Base-by-base conservation (phyloP, 2,888 invertebrate species). In the Corbicula japonica region DNA sequence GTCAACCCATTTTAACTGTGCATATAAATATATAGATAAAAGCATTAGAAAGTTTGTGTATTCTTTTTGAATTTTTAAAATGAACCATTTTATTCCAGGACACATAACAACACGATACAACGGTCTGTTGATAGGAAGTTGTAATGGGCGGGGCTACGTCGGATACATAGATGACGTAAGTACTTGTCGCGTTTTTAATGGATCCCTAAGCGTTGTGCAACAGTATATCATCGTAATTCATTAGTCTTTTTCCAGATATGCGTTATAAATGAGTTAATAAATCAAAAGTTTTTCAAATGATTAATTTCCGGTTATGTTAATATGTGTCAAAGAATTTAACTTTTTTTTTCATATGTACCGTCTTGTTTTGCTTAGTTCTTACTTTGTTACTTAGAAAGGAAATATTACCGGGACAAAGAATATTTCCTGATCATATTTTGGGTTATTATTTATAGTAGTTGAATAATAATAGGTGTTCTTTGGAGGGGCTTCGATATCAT, bases 151-250 rank as follows among this genome's bases (percentile, higher is more conserved):
- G n/a, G 82, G 84, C 34, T 86, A 75, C 56, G 86, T 86, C 2
- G 86, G 86, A 2, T 86, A 86, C 54, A 80, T 86, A 44, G 86
- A 86, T 76, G 86, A 86, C 50, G 86, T 84, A 70, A 83, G 84
- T 77, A 52, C 38, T 15, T n/a, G n/a, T n/a, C n/a, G n/a, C n/a
- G n/a, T n/a, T n/a, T n/a, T n/a, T n/a, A n/a, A n/a, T n/a, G n/a
- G n/a, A n/a, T n/a, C n/a, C n/a, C n/a, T n/a, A 26, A 30, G 18
- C 15, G 18, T 28, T 48, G 5, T 52, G 15, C 18, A 3, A 12
- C 26, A 8, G 21, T 4, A 18, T 21, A 4, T 46, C 8, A 46
- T 46, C 5, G 3, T 5, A 5, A 46, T 46, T 46, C 18, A 8
- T 46, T 46, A 5, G 5, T 21, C 18, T 46, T 15, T 46, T 4